Percentiles rank a stretch among this genome's conserved stretches.
Conservation (phyloP, 2,888 invertebrate species). For the Notocelia uddmanniana region DNA sequence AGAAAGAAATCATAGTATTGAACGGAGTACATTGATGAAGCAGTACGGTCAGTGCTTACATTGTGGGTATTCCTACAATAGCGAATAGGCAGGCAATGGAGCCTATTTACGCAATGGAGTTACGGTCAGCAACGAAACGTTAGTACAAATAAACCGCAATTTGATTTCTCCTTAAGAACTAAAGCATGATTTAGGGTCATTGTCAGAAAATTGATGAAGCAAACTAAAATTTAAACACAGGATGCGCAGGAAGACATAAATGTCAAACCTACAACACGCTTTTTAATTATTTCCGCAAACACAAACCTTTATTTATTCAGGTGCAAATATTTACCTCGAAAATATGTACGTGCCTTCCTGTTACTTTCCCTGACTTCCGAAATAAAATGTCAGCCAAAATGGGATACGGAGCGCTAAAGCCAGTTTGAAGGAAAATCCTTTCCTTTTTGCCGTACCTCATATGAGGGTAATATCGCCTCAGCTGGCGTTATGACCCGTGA, state of each 20-base stretch:
- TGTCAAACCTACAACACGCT: neutral
- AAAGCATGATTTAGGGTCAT: no score
- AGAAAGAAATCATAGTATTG: no score
- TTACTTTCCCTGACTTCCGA: conserved; percentile 3
- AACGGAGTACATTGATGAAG: no score
- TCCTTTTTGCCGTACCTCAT: conserved; percentile 21
- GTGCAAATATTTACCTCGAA: neutral
- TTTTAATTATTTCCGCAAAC: neutral
- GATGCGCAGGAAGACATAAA: neutral
- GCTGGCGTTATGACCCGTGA: conserved; percentile 59
- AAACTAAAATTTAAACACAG: neutral
- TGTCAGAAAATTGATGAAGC: no score
- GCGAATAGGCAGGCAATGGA: no score
- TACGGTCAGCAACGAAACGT: no score
- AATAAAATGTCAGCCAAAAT: conserved; percentile 15
- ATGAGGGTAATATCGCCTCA: conserved; percentile 24
- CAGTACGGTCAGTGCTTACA: no score
- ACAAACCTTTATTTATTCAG: neutral
- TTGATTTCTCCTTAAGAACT: no score
- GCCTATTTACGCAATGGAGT: no score
- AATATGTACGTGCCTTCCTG: neutral
- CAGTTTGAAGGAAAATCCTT: conserved; percentile 25
- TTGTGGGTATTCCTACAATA: no score
- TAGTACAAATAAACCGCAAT: no score
- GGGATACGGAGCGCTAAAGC: conserved; percentile 22